Conservation (phyloP, 2,888 invertebrate genomes). For the Cheilosia soror region DNA sequence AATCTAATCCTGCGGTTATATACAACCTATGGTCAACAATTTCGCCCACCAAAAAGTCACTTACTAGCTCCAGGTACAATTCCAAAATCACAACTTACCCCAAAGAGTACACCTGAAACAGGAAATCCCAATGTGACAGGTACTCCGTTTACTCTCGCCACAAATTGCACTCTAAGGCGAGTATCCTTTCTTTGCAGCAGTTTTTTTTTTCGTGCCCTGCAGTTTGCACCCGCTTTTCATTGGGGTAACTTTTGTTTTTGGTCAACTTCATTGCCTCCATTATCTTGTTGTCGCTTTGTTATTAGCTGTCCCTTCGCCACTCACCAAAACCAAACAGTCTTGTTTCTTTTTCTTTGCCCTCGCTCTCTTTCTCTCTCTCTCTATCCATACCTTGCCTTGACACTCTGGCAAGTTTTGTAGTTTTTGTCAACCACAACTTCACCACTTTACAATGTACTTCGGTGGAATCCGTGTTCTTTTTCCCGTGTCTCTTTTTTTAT, state of each 20-base stretch:
- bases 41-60: no score
- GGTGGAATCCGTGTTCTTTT: constrained; percentile 63
- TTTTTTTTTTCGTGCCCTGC: constrained; percentile 11
- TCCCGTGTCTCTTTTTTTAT: constrained; percentile 15
- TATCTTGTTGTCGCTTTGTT: constrained; percentile 74
- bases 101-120: constrained; percentile 48
- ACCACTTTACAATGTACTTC: constrained; percentile 57
- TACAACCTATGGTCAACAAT: no score
- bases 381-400: constrained; percentile 35
- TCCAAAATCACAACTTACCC: constrained; percentile 29
- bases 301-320: constrained; percentile 60
- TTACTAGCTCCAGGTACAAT: not conserved
- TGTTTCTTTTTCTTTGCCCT: constrained; percentile 20
- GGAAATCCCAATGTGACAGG: constrained; percentile 68
- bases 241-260: constrained; percentile 63
- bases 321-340: not conserved
- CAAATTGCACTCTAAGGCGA: constrained; percentile 54
- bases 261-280: constrained; percentile 73
- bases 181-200: constrained; percentile 30
- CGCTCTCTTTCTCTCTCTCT: not conserved
- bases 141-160: constrained; percentile 21
- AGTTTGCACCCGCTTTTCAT: constrained; percentile 59
- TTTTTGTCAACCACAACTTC: constrained; percentile 66
- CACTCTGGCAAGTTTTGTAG: constrained; percentile 39
- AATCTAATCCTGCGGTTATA: no score